Evolutionary conservation across 2,113 vertebrate species (phyloP).

Genomic region (Mus musculus): DNA sequence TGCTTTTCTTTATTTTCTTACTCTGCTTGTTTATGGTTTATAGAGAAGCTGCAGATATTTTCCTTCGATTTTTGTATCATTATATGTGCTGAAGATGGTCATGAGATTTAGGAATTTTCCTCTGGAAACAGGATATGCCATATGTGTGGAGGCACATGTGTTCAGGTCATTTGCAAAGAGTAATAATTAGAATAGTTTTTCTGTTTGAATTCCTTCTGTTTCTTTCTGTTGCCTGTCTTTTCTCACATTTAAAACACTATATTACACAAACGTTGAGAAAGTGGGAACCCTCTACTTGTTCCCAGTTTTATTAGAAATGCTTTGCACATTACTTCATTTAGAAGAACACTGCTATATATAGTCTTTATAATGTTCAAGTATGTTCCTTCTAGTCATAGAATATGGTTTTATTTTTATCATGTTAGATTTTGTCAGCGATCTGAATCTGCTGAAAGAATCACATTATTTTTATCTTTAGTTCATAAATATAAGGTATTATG

Average conservation of each 20-base stretch:
- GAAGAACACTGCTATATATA: background rate
- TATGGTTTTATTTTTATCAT: background rate
- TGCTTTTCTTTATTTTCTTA: background rate
- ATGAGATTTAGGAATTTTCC: background rate
- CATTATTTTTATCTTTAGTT: background rate
- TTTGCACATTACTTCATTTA: background rate
- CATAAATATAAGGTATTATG: background rate
- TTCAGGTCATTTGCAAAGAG: background rate
- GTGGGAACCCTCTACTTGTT: background rate
- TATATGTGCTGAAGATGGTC: background rate
- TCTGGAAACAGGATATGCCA: background rate
- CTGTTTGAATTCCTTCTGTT: background rate
- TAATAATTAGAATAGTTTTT: background rate
- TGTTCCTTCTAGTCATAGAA: background rate
- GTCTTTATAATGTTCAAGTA: background rate
- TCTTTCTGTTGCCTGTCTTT: background rate
- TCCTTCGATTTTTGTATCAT: background rate
- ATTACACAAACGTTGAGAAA: background rate
- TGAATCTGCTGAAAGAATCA: background rate
- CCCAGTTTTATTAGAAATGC: background rate
- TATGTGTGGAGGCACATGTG: too few relatives aligned
- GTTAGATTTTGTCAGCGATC: background rate
- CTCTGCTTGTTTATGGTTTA: background rate
- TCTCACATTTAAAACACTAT: background rate
- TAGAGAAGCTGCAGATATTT: background rate